Percentiles rank a stretch among this genome's conserved stretches.
These are phyloP conservation scores for Chrysopilus asiliformis DNA, from an alignment of 2,888 invertebrate species.

Conservation along the genomic window DNA sequence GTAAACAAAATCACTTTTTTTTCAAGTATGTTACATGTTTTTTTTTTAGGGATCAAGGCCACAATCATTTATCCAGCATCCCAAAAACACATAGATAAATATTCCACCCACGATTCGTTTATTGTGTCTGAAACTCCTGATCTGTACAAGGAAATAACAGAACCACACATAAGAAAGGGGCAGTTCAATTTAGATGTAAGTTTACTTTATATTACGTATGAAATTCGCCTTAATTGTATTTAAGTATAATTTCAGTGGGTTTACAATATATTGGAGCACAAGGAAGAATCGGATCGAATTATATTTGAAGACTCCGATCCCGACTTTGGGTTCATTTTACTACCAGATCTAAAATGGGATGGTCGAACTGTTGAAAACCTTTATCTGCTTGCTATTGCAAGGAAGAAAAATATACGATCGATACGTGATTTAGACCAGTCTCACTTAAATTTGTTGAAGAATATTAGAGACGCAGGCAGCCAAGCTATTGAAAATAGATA, in stretches of 20 bases:
- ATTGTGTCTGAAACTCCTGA: slow-evolving; percentile 75
- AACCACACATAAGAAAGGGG: slow-evolving; percentile 58
- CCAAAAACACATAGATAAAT: slow-evolving; percentile 82
- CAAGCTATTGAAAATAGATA: slow-evolving; percentile 68
- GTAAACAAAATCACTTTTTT: slow-evolving; percentile 36
- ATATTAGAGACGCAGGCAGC: slow-evolving; percentile 60
- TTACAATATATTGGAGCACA: slow-evolving; percentile 87
- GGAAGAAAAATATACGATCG: slow-evolving; percentile 61
- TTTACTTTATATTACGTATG: slow-evolving; percentile 8
- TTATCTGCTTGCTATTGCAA: slow-evolving; percentile 71
- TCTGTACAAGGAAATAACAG: slow-evolving; percentile 63
- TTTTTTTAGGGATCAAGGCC: slow-evolving; percentile 61
- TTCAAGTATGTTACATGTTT: slow-evolving; percentile 4
- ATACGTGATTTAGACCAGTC: slow-evolving; percentile 65
- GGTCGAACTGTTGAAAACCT: slow-evolving; percentile 59
- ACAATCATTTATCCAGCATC: slow-evolving; percentile 90
- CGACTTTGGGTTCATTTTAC: slow-evolving; percentile 68
- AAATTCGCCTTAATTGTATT: neutral
- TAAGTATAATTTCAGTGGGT: slow-evolving; percentile 62
- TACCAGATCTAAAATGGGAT: slow-evolving; percentile 97
- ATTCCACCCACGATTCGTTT: slow-evolving; percentile 55
- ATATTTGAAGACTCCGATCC: slow-evolving; percentile 64
- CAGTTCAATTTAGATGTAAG: slow-evolving; percentile 68
- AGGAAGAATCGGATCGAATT: slow-evolving; percentile 77
- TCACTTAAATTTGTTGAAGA: slow-evolving; percentile 71